These are phyloP conservation scores for Scaptodrosophila lebanonensis DNA, from an alignment of 1,140 invertebrate species.

Conservation along the genomic window DNA sequence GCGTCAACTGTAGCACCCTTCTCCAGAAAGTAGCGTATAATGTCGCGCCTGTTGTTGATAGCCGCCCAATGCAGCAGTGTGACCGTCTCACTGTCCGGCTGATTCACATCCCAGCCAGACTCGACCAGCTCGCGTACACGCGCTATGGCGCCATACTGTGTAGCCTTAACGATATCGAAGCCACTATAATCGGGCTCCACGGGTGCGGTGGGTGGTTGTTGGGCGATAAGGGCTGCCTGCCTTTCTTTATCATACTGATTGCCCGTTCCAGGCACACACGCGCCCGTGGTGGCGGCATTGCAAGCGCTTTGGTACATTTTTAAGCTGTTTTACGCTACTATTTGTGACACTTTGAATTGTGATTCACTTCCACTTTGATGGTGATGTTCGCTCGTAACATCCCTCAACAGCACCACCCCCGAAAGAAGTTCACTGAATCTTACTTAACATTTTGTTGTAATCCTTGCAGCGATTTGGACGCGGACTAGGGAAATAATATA, in stretches of 20 bases:
- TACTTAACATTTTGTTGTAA: slow-evolving; percentile 45
- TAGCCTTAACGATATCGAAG: slow-evolving; percentile 96
- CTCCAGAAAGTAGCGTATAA: slow-evolving; percentile 91
- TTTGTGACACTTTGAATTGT: slow-evolving; percentile 11
- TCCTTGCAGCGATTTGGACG: slow-evolving; percentile 2
- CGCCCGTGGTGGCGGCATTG: slow-evolving; percentile 80
- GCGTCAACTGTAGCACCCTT: slow-evolving; percentile 95
- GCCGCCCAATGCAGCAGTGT: slow-evolving; percentile 99
- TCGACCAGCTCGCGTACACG: slow-evolving; percentile 92
- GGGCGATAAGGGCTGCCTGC: slow-evolving; percentile 78
- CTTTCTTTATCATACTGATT: slow-evolving; percentile 78
- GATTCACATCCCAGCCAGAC: slow-evolving; percentile 92
- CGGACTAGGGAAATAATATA: slow-evolving; percentile 15
- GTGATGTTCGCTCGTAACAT: slow-evolving; percentile 53
- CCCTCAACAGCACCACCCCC: slow-evolving; percentile 54
- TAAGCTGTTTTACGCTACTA: not conserved
- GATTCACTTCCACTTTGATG: slow-evolving; percentile 36
- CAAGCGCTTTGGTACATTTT: slow-evolving; percentile 83
- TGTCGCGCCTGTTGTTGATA: slow-evolving; percentile 96
- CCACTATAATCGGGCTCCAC: slow-evolving; percentile 86
- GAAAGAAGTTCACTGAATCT: slow-evolving; percentile 38
- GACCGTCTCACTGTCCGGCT: slow-evolving; percentile 93
- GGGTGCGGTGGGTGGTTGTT: slow-evolving; percentile 79
- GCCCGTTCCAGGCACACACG: slow-evolving; percentile 78
- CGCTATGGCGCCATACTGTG: slow-evolving; percentile 92